A percentile compares a stretch with the other conserved stretches of the same genome.
Evolutionary conservation across 1,140 invertebrate species (phyloP).

Genomic region (Choristoneura fumiferana): DNA sequence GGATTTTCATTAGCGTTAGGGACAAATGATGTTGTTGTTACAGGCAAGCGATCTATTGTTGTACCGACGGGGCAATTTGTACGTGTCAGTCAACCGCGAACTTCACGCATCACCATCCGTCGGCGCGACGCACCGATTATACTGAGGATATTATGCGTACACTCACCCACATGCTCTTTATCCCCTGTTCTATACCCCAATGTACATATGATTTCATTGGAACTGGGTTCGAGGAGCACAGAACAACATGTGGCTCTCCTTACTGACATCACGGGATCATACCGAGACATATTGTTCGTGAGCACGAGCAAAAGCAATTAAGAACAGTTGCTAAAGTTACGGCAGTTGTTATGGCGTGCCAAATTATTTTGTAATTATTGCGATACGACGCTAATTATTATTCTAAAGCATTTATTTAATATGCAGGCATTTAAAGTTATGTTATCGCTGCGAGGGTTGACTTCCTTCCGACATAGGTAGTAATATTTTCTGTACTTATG

Average conservation of each 20-base stretch:
- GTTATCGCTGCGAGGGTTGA: too few relatives aligned
- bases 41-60: constrained; percentile 67
- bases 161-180: background rate
- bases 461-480: background rate
- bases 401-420: background rate
- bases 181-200: too few relatives aligned
- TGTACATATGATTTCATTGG: too few relatives aligned
- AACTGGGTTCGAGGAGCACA: too few relatives aligned
- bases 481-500: constrained; percentile 25
- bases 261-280: constrained; percentile 29
- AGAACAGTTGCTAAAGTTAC: constrained; percentile 35
- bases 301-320: constrained; percentile 47
- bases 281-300: constrained; percentile 47
- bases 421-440: too few relatives aligned
- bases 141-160: constrained; percentile 10
- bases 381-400: constrained; percentile 5
- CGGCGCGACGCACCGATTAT: constrained; percentile 4
- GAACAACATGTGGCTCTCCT: background rate
- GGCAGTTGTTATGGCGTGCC: constrained; percentile 23
- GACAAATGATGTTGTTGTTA: constrained; percentile 72
- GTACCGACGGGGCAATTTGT: constrained; percentile 58
- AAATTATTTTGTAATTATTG: constrained; percentile 19
- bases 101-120: constrained; percentile 34
- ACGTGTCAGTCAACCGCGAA: constrained; percentile 54
- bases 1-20: constrained; percentile 75